Percentiles rank a stretch among this genome's conserved stretches.
These are phyloP conservation scores for Nesoenas mayeri DNA, from an alignment of 2,113 vertebrate genomes.

Conservation along the genomic window DNA sequence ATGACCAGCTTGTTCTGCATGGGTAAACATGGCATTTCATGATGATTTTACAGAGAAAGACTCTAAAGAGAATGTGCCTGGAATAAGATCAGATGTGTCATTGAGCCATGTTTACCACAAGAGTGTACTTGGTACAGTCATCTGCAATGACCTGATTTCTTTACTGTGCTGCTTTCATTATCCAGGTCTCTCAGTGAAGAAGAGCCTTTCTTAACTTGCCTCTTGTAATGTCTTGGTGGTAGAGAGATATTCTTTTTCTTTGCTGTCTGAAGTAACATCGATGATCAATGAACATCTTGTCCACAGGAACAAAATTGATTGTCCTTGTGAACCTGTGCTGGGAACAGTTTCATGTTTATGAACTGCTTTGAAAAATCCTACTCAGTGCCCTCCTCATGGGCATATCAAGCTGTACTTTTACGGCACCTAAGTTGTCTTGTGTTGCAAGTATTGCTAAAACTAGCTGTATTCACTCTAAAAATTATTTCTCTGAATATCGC, in stretches of 20 bases:
- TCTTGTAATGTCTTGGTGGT: not conserved
- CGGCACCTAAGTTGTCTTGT: not conserved
- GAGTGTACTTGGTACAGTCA: not conserved
- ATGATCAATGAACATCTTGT: conserved; percentile 3
- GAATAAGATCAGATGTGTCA: not conserved
- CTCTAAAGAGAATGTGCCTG: not conserved
- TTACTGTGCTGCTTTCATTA: not conserved
- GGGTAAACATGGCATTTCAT: not conserved
- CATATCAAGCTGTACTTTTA: not conserved
- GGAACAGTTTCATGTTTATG: conserved; percentile 24
- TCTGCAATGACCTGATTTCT: not conserved
- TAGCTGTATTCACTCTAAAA: not conserved
- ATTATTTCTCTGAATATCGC: not conserved
- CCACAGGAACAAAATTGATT: not conserved
- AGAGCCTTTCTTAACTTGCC: not conserved
- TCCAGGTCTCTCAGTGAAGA: not conserved
- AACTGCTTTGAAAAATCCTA: not conserved
- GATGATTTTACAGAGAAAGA: not conserved
- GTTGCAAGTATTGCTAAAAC: not conserved
- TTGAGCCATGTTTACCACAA: not conserved
- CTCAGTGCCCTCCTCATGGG: not conserved
- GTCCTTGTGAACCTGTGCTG: not conserved
- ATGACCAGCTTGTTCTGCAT: not conserved
- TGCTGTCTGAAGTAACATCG: not conserved
- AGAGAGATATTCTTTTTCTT: not conserved